These are phyloP conservation scores for Uromys caudimaculatus DNA, from an alignment of 2,797 vertebrate species.

Conservation along the genomic window DNA sequence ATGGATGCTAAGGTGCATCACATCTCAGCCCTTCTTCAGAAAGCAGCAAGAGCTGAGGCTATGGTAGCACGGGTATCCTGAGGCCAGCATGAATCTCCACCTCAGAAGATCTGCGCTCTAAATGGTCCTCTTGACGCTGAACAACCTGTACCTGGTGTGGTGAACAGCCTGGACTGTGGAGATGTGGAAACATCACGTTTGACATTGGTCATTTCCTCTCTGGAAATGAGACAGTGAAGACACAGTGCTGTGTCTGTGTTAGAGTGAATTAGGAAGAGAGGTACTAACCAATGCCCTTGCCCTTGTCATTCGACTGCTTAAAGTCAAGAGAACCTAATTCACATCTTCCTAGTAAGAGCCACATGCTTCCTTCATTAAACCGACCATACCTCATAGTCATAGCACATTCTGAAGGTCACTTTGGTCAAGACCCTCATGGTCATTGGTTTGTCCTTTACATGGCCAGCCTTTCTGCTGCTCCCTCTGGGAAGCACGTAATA, in stretches of 20 bases:
- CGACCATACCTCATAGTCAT: not conserved
- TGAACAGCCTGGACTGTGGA: not conserved
- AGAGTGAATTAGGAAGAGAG: not conserved
- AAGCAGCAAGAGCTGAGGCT: not conserved
- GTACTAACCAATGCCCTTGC: not conserved
- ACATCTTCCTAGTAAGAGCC: not conserved
- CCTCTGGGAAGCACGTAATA: not conserved
- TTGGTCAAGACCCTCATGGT: not conserved
- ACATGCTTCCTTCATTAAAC: not conserved
- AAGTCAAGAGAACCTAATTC: not conserved
- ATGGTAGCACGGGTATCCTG: rapidly evolving
- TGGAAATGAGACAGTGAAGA: not conserved
- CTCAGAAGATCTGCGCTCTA: not conserved
- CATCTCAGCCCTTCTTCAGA: rapidly evolving
- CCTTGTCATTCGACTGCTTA: not conserved
- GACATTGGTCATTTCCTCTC: not conserved
- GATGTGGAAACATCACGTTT: not conserved
- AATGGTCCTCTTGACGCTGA: not conserved
- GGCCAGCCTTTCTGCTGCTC: not conserved
- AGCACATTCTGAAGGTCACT: not conserved
- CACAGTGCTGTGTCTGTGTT: not conserved
- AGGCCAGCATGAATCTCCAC: not conserved
- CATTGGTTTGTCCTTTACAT: not conserved
- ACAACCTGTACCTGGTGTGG: not conserved
- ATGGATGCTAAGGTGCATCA: rapidly evolving